These are phyloP conservation scores for Sebastes umbrosus DNA, from an alignment of 2,797 vertebrate species.

Conservation along the genomic window DNA sequence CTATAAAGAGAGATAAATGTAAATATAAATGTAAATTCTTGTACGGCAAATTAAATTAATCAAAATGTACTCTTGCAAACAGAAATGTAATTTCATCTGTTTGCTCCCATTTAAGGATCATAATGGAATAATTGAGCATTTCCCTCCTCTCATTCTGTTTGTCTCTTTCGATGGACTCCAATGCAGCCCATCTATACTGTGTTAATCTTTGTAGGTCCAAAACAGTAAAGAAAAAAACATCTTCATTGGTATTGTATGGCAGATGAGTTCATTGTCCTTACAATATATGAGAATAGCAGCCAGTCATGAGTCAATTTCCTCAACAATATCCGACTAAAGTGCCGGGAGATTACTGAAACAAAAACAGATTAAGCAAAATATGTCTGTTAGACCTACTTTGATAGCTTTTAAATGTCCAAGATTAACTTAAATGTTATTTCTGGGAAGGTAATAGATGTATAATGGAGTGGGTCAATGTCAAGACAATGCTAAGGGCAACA, in stretches of 20 bases:
- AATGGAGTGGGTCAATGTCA: background rate
- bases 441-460: background rate
- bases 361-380: background rate
- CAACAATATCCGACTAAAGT: background rate
- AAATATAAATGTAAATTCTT: conserved; percentile 20
- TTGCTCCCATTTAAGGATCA: conserved; percentile 2
- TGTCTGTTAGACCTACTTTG: background rate
- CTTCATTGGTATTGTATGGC: too few species aligned
- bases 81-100: background rate
- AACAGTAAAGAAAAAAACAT: background rate
- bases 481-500: too few species aligned
- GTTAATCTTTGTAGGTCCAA: conserved; percentile 9
- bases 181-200: background rate
- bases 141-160: conserved; percentile 7
- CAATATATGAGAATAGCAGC: background rate
- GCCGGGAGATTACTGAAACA: background rate
- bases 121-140: conserved; percentile 1
- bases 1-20: background rate
- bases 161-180: conserved; percentile 13
- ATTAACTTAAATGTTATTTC: background rate
- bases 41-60: conserved; percentile 21
- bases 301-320: background rate
- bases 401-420: background rate
- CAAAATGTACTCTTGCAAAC: background rate
- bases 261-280: background rate